Conservation (phyloP, 2,113 vertebrate genomes). For the Myanophis thanlyinensis region DNA sequence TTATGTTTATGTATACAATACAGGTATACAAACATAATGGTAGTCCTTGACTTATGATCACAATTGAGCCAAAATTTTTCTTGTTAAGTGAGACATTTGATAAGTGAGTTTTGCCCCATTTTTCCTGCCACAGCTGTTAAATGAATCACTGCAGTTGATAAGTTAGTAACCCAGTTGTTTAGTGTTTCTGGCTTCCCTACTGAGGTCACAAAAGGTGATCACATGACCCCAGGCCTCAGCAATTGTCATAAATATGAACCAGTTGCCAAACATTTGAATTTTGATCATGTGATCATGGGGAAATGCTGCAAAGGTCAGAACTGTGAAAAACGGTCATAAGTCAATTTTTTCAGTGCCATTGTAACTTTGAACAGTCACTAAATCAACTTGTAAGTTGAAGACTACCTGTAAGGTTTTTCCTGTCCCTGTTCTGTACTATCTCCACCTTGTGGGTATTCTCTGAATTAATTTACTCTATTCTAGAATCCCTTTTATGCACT, state of each 20-base stretch:
- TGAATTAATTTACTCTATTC: conserved; percentile 8
- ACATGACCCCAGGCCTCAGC: not conserved
- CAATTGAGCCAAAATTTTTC: not conserved
- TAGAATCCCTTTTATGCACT: not conserved
- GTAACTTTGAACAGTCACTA: not conserved
- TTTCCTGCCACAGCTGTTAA: not conserved
- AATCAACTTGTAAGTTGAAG: not conserved
- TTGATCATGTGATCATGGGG: not conserved
- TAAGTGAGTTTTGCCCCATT: not conserved
- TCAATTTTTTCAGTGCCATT: not conserved
- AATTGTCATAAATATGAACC: not conserved
- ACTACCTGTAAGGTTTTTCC: not conserved
- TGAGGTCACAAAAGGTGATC: not conserved
- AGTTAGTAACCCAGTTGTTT: not conserved
- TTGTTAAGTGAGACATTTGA: not conserved
- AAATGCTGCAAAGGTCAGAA: not conserved
- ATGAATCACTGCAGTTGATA: not conserved
- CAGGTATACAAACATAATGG: too few relatives aligned
- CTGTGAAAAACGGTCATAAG: not conserved
- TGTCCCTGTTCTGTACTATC: not conserved
- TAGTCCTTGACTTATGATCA: not conserved
- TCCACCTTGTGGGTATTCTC: not conserved
- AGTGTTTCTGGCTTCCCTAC: not conserved
- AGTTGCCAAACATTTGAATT: not conserved
- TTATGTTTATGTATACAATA: not conserved